Evolutionary conservation across 2,888 invertebrate species (phyloP).

Genomic region (Linnaemya vulpina): DNA sequence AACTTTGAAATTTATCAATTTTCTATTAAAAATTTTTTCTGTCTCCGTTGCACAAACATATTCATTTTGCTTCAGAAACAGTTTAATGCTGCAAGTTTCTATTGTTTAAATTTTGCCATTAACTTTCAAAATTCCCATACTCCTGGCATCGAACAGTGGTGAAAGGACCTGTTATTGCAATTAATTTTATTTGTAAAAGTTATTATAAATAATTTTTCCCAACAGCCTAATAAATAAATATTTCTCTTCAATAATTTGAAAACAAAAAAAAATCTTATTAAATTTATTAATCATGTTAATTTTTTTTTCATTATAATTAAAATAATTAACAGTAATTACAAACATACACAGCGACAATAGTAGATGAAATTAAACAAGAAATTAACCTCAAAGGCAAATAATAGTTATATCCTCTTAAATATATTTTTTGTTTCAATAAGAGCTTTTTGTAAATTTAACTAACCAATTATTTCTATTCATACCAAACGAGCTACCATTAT

Average conservation of each 20-base stretch:
- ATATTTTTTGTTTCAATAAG: conserved; percentile 43
- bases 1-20: no score
- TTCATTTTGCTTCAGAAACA: no score
- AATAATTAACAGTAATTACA: conserved; percentile 27
- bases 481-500: conserved; percentile 51
- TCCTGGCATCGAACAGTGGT: no score
- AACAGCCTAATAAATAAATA: not conserved
- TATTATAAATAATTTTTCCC: not conserved
- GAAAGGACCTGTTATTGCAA: no score
- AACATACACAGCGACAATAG: conserved; percentile 39
- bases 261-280: not conserved
- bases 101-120: no score
- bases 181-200: no score
- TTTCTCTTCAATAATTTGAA: not conserved
- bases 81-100: no score
- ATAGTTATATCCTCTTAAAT: not conserved
- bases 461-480: conserved; percentile 76
- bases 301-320: conserved; percentile 19
- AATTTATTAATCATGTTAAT: not conserved
- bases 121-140: no score
- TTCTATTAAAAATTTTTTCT: no score
- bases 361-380: conserved; percentile 2
- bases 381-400: conserved; percentile 2
- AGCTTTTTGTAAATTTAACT: conserved; percentile 78
- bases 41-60: no score